Evolutionary conservation across 2,113 vertebrate genomes (phyloP).

Genomic region (Parotia lawesii): DNA sequence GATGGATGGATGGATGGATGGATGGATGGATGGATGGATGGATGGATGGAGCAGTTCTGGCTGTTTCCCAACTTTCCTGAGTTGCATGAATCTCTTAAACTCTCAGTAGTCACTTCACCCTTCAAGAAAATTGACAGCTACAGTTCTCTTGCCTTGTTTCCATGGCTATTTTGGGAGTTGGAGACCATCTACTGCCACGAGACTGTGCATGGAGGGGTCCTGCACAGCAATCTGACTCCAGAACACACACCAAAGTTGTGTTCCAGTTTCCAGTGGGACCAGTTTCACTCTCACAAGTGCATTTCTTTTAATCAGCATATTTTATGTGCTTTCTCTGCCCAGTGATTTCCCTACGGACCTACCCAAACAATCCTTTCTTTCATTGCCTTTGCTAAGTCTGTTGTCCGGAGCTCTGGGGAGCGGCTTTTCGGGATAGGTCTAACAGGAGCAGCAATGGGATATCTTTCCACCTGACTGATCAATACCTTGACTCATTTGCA

Average conservation of each 20-base stretch:
- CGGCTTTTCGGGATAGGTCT: neutral
- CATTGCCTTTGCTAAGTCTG: neutral
- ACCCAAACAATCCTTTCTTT: neutral
- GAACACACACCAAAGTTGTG: no score
- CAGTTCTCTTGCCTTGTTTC: neutral
- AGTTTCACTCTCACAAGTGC: neutral
- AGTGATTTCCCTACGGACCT: neutral
- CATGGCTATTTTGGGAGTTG: fast-evolving
- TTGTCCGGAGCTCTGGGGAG: neutral
- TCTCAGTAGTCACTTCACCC: neutral
- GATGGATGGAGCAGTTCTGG: neutral
- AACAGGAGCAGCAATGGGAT: neutral
- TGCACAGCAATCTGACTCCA: fast-evolving
- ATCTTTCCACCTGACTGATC: neutral
- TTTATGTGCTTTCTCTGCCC: neutral
- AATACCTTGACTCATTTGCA: neutral
- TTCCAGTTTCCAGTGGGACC: neutral
- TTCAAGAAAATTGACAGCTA: neutral
- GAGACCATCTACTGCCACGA: no score
- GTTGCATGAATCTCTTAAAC: neutral
- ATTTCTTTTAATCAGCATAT: neutral
- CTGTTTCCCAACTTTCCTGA: neutral
- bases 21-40: neutral
- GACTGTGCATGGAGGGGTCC: neutral
- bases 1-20: neutral